Conservation (phyloP, 2,797 vertebrate genomes). For the Columba guinea region DNA sequence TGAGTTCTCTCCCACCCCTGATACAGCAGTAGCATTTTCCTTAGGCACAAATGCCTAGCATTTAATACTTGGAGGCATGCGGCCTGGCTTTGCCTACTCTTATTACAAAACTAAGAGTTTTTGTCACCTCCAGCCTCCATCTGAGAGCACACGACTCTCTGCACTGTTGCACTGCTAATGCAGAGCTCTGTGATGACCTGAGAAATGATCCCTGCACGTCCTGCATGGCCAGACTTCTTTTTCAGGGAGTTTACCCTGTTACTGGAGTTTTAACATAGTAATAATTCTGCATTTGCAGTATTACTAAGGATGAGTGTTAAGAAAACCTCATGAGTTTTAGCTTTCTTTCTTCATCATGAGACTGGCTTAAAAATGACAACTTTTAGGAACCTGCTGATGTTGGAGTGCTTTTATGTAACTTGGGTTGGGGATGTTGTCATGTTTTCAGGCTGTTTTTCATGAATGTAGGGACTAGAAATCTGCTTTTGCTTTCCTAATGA, state of each 20-base stretch:
- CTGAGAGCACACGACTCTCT: not conserved
- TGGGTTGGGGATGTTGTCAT: not conserved
- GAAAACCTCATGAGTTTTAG: not conserved
- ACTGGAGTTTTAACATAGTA: not conserved
- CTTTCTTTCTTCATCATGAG: not conserved
- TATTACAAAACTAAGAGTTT: not conserved
- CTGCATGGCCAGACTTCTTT: not conserved
- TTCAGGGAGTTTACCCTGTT: not conserved
- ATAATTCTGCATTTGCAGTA: not conserved
- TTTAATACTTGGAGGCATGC: not conserved
- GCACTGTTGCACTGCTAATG: not conserved
- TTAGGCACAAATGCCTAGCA: not conserved
- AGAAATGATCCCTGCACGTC: not conserved
- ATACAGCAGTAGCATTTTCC: not conserved
- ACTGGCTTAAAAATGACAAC: not conserved
- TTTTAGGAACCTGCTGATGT: not conserved
- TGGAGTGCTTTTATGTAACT: not conserved
- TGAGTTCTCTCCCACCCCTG: not conserved
- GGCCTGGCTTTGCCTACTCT: not conserved
- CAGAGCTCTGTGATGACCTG: not conserved
- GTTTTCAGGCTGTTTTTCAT: not conserved
- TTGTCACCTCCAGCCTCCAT: not conserved
- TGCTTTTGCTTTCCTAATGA: not conserved
- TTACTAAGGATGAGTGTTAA: not conserved
- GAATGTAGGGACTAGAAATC: not conserved